These are phyloP conservation scores for Homarus gammarus DNA, from an alignment of 2,888 invertebrate species.

Conservation along the genomic window DNA sequence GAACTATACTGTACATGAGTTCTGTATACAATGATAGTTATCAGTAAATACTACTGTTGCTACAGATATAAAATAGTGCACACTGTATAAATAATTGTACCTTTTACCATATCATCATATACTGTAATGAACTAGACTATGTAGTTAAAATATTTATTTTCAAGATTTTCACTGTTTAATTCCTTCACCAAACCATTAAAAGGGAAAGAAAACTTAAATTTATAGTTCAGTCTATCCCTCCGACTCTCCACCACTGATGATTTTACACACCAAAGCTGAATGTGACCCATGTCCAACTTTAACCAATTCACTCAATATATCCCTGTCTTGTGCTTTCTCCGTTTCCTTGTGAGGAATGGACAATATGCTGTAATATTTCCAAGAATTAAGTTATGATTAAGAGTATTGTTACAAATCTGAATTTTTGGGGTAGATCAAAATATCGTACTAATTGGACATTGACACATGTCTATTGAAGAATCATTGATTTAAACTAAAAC, in stretches of 20 bases:
- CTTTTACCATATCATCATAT: neutral
- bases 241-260: neutral
- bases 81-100: neutral
- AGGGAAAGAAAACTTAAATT: too few species aligned
- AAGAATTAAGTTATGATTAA: too few species aligned
- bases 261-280: neutral
- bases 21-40: slow-evolving; percentile 10
- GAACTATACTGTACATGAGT: neutral
- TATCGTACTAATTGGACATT: too few species aligned
- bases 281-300: neutral
- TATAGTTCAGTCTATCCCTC: neutral
- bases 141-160: neutral
- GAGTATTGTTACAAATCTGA: too few species aligned
- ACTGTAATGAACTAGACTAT: neutral
- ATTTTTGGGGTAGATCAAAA: too few species aligned
- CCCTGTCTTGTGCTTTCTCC: neutral
- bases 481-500: too few species aligned
- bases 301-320: neutral
- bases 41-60: neutral
- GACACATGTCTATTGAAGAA: too few species aligned
- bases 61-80: neutral
- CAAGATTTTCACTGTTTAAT: neutral
- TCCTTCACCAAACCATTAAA: too few species aligned
- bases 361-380: too few species aligned
- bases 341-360: too few species aligned